A percentile compares a stretch with the other conserved stretches of the same genome.
Conservation (phyloP, 37 sponge, comb jelly and placozoan species). For the Spongia lamella region DNA sequence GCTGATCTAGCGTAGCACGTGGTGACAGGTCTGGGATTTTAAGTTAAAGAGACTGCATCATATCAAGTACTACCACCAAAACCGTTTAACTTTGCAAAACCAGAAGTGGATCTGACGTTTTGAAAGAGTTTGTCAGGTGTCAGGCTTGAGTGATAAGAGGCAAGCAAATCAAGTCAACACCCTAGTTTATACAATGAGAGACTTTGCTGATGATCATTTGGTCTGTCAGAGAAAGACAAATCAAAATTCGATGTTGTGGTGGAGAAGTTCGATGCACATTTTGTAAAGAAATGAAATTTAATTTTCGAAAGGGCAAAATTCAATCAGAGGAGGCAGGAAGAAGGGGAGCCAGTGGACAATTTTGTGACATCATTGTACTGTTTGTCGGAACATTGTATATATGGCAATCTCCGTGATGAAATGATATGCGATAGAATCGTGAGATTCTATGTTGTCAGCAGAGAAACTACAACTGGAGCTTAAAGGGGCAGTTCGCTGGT, state of each 20-base stretch:
- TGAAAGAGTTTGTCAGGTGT: background rate
- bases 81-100: constrained; percentile 2
- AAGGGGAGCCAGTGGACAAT: constrained; percentile 4
- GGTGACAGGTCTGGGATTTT: too few relatives aligned
- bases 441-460: background rate
- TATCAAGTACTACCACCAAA: too few relatives aligned
- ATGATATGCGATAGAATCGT: constrained; percentile 15
- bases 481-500: background rate
- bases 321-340: constrained; percentile 11
- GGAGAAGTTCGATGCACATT: constrained; percentile 1
- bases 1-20: too few relatives aligned
- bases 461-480: constrained; percentile 2
- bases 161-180: background rate
- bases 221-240: background rate
- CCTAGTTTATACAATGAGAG: background rate
- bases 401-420: constrained; percentile 6
- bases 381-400: constrained; percentile 14
- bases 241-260: background rate
- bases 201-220: background rate
- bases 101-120: background rate
- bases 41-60: too few relatives aligned
- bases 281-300: constrained; percentile 6
- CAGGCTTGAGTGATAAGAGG: background rate
- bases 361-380: constrained; percentile 7
- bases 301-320: constrained; percentile 13